Percentiles rank a stretch among this genome's conserved stretches.
Evolutionary conservation across 2,113 vertebrate genomes (phyloP).

Genomic region (Argyrosomus japonicus): DNA sequence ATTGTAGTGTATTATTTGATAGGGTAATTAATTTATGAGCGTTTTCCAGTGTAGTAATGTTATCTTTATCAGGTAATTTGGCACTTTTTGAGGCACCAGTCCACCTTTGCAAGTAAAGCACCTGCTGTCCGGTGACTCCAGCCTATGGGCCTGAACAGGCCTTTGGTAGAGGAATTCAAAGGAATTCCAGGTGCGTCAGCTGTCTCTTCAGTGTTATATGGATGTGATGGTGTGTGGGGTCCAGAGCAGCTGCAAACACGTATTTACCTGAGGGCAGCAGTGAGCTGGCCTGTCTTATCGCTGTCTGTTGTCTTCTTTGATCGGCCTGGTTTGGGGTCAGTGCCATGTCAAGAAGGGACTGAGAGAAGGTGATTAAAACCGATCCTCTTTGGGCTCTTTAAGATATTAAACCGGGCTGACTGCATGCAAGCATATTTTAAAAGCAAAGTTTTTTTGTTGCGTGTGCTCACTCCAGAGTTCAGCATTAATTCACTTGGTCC

Average conservation of each 20-base stretch:
- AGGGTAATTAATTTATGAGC: background rate
- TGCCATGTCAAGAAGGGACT: conserved; percentile 34
- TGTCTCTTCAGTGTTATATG: conserved; percentile 12
- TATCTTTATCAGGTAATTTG: background rate
- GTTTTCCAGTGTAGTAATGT: background rate
- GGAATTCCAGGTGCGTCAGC: conserved; percentile 45
- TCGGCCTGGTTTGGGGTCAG: conserved; percentile 46
- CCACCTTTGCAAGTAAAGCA: conserved; percentile 3
- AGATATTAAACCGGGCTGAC: background rate
- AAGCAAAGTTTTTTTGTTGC: background rate
- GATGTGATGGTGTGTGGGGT: conserved; percentile 35
- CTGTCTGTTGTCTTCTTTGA: conserved; percentile 15
- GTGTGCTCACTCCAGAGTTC: background rate
- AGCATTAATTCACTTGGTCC: conserved; percentile 14
- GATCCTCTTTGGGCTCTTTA: background rate
- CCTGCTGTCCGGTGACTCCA: conserved; percentile 20
- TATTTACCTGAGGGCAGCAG: conserved; percentile 51
- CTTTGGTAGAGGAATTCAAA: conserved; percentile 24
- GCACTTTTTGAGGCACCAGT: background rate
- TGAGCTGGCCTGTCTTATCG: conserved; percentile 18
- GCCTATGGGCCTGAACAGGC: conserved; percentile 23
- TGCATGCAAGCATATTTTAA: background rate
- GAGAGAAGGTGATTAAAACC: conserved; percentile 51
- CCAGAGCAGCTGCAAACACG: conserved; percentile 53
- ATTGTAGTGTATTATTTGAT: background rate